Percentiles rank a stretch among this genome's conserved stretches.
Evolutionary conservation across 2,113 vertebrate species (phyloP).

Genomic region (Ceyx cyanopectus): DNA sequence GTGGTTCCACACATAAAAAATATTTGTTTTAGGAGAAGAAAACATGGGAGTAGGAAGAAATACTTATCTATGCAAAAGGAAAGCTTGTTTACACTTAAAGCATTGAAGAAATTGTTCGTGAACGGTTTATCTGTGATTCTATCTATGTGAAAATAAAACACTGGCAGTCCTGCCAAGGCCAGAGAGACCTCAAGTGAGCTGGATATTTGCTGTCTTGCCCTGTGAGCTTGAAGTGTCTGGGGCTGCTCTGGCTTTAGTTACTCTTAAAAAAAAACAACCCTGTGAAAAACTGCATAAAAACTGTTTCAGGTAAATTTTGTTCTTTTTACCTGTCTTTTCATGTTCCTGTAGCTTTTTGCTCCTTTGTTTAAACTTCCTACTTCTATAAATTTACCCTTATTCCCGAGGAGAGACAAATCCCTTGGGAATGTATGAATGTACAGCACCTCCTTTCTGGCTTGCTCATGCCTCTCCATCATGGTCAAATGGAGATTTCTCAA

Average conservation of each 20-base stretch:
- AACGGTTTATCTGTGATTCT: background rate
- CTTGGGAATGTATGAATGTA: background rate
- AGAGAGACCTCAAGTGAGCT: background rate
- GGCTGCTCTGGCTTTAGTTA: background rate
- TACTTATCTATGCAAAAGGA: constrained; percentile 9
- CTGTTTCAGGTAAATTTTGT: background rate
- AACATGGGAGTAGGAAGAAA: background rate
- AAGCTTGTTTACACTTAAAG: background rate
- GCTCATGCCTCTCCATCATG: background rate
- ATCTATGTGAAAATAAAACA: background rate
- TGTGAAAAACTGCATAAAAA: background rate
- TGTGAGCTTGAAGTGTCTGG: background rate
- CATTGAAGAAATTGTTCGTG: background rate
- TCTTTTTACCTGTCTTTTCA: background rate
- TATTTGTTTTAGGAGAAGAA: constrained; percentile 28
- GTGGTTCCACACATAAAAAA: background rate
- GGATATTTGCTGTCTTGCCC: background rate
- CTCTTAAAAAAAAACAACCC: background rate
- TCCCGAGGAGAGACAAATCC: background rate
- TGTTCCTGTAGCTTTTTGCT: background rate
- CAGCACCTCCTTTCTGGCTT: background rate
- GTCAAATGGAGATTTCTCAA: background rate
- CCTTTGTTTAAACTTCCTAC: background rate
- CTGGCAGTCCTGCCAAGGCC: background rate
- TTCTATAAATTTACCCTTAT: background rate